phyloP scores from a whole-genome alignment of 2,113 vertebrate species.

The Lophius piscatorius region DNA sequence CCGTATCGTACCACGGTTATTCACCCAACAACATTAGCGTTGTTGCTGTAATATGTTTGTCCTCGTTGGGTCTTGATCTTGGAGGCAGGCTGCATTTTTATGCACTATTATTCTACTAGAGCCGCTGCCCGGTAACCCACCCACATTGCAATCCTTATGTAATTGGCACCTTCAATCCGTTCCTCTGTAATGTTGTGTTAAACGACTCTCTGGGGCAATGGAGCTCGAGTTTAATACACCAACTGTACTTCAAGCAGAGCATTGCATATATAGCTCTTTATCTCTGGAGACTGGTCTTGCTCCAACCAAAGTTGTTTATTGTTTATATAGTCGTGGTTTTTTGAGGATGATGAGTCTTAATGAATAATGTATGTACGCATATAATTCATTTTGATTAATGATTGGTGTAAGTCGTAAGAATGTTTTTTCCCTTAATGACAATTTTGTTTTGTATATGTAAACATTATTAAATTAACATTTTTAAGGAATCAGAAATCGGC shows the following conservation, averaged over 20 bases:
- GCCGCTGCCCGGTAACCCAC: slow-evolving; percentile 49
- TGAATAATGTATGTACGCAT: slow-evolving; percentile 59
- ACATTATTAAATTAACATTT: too few relatives aligned
- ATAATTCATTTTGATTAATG: slow-evolving; percentile 60
- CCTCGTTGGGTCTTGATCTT: slow-evolving; percentile 12
- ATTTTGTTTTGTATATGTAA: too few relatives aligned
- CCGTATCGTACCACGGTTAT: too few relatives aligned
- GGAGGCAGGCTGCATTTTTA: slow-evolving; percentile 38
- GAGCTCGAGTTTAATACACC: slow-evolving; percentile 37
- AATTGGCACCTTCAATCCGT: slow-evolving; percentile 50
- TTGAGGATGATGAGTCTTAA: slow-evolving; percentile 41
- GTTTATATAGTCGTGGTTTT: slow-evolving; percentile 60
- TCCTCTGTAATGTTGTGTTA: slow-evolving; percentile 54
- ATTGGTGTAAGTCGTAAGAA: slow-evolving; percentile 29
- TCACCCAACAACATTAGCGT: too few relatives aligned
- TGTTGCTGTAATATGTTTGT: too few relatives aligned
- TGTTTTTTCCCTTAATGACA: background rate
- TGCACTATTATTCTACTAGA: slow-evolving; percentile 51
- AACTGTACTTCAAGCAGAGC: slow-evolving; percentile 31
- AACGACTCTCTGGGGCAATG: slow-evolving; percentile 50
- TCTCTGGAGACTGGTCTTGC: slow-evolving; percentile 37
- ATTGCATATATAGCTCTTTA: slow-evolving; percentile 37
- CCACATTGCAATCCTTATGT: slow-evolving; percentile 56
- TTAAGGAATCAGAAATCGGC: too few relatives aligned
- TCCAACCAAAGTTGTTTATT: slow-evolving; percentile 53